A percentile compares a stretch with the other conserved stretches of the same genome.
Conservation (phyloP, 2,888 invertebrate genomes). For the Acanthosepion esculentum region DNA sequence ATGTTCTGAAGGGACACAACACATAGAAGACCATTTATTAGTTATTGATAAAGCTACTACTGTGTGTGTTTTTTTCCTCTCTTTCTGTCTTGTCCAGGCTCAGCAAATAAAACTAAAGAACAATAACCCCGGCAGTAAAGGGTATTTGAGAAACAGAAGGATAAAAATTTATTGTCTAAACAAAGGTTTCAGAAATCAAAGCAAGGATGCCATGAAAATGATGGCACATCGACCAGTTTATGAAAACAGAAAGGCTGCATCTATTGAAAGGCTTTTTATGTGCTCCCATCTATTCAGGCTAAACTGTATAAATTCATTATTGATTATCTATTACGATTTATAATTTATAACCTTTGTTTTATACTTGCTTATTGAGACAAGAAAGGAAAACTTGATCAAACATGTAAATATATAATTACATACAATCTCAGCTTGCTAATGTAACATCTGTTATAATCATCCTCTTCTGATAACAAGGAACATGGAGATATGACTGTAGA, state of each 20-base stretch:
- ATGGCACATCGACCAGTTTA: not conserved
- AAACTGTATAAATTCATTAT: not conserved
- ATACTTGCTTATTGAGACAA: slow-evolving; percentile 18
- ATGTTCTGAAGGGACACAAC: too few species aligned
- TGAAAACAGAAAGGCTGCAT: not conserved
- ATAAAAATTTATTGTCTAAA: not conserved
- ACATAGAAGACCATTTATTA: too few species aligned
- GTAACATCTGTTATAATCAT: not conserved
- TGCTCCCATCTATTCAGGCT: not conserved
- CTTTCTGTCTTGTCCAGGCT: too few species aligned
- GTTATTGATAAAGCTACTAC: too few species aligned
- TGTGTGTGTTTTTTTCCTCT: too few species aligned
- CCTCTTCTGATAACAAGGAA: not conserved
- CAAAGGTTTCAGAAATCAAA: not conserved
- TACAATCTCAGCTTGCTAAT: not conserved
- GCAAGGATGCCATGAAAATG: slow-evolving; percentile 18
- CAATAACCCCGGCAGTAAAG: too few species aligned
- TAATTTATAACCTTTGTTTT: not conserved
- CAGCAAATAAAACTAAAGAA: too few species aligned
- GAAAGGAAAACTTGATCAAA: not conserved
- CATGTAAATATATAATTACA: not conserved
- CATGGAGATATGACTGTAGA: too few species aligned
- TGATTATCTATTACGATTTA: not conserved
- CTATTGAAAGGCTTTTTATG: not conserved
- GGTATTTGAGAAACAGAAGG: too few species aligned